phyloP scores from a whole-genome alignment of 2,797 vertebrate genomes.

The Anguilla marmorata region DNA sequence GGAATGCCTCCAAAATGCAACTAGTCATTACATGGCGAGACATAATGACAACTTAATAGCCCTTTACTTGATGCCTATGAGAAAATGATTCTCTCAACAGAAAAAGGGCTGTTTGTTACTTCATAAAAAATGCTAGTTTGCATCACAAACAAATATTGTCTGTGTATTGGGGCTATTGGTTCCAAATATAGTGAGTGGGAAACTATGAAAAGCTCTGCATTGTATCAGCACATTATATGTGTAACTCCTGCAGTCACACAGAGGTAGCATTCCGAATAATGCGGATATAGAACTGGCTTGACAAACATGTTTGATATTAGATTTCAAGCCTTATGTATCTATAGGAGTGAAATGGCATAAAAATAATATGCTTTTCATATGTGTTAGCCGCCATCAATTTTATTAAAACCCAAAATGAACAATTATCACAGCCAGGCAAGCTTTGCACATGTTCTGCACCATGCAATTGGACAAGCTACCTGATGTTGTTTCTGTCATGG shows the following conservation, averaged over 20 bases:
- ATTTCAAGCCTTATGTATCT: no score
- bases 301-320: no score
- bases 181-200: neutral
- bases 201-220: neutral
- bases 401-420: neutral
- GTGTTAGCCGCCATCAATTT: neutral
- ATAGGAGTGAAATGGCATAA: neutral
- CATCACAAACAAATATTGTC: neutral
- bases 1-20: neutral
- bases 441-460: neutral
- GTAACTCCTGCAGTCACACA: neutral
- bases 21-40: neutral
- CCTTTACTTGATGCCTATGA: neutral
- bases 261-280: neutral
- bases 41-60: neutral
- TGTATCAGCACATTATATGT: neutral
- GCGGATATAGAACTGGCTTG: neutral
- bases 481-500: neutral
- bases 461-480: neutral
- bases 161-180: neutral
- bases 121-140: neutral
- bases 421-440: neutral
- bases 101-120: neutral
- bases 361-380: neutral
- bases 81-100: neutral